Percentiles rank a stretch among this genome's conserved stretches.
These are phyloP conservation scores for Neuroscelio doddi DNA, from an alignment of 2,888 invertebrate species.

Conservation along the genomic window DNA sequence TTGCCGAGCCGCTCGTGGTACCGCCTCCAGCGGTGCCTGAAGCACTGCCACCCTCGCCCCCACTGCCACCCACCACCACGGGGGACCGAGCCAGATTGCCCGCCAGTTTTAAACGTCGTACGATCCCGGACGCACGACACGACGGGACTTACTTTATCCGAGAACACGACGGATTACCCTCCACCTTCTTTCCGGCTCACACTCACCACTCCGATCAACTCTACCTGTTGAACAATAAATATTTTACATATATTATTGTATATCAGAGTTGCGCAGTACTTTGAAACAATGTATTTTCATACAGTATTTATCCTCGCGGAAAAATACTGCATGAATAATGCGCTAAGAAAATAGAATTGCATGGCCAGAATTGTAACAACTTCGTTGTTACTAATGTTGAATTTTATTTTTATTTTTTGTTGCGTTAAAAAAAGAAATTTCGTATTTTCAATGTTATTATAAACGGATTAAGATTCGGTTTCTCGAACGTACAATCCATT, in stretches of 20 bases:
- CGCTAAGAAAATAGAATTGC: too few relatives aligned
- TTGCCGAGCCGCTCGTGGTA: conserved; percentile 72
- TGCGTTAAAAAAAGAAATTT: too few relatives aligned
- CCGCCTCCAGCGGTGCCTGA: conserved; percentile 64
- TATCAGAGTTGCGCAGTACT: too few relatives aligned
- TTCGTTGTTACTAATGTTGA: too few relatives aligned
- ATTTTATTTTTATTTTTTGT: too few relatives aligned
- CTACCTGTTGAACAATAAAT: conserved; percentile 1
- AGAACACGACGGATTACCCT: conserved; percentile 47
- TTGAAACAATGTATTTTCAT: too few relatives aligned
- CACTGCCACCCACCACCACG: conserved; percentile 67
- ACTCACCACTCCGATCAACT: conserved; percentile 29
- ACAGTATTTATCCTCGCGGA: too few relatives aligned
- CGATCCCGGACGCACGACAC: conserved; percentile 61
- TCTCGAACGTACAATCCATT: too few relatives aligned
- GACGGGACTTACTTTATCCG: conserved; percentile 57
- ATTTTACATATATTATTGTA: neutral
- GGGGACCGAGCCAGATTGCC: conserved; percentile 66
- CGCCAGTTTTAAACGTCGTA: conserved; percentile 69
- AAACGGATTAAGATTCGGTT: too few relatives aligned
- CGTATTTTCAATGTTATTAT: too few relatives aligned
- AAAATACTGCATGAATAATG: too few relatives aligned
- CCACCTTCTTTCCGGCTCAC: conserved; percentile 51
- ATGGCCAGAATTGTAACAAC: too few relatives aligned
- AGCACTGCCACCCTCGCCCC: conserved; percentile 61